Conservation (phyloP, 2,797 vertebrate genomes). For the Macrochelys suwanniensis region DNA sequence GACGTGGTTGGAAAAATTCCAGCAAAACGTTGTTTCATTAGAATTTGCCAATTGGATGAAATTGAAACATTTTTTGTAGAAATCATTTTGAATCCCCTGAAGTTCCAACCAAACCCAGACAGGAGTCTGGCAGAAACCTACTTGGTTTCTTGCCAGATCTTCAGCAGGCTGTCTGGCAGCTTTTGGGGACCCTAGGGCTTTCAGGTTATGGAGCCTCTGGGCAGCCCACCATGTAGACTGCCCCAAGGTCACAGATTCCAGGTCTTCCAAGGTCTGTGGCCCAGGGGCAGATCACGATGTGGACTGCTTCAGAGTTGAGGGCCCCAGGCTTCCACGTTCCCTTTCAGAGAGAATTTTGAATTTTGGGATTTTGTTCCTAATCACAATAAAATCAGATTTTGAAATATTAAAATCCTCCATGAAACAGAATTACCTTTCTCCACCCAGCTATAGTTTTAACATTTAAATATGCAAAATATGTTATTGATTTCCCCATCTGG, state of each 20-base stretch:
- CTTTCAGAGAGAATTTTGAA: not conserved
- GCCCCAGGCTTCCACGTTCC: not conserved
- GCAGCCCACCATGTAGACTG: not conserved
- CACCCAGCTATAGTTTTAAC: not conserved
- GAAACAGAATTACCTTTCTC: not conserved
- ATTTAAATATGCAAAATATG: not conserved
- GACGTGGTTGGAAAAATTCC: not conserved
- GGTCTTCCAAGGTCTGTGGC: not conserved
- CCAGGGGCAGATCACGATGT: not conserved
- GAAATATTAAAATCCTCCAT: not conserved
- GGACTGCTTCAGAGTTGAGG: not conserved
- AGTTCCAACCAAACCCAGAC: not conserved
- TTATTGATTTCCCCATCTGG: not conserved
- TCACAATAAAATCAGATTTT: not conserved
- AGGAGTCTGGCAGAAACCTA: not conserved
- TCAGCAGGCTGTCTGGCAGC: not conserved
- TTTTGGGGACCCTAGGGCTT: not conserved
- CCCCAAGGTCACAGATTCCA: accelerated
- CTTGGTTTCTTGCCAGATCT: not conserved
- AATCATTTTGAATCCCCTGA: not conserved
- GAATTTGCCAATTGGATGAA: not conserved
- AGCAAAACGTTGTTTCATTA: not conserved
- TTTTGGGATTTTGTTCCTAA: not conserved
- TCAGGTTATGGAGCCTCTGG: accelerated
- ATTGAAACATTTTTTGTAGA: not conserved